phyloP scores from a whole-genome alignment of 2,888 invertebrate species.

The Eupithecia centaureata region DNA sequence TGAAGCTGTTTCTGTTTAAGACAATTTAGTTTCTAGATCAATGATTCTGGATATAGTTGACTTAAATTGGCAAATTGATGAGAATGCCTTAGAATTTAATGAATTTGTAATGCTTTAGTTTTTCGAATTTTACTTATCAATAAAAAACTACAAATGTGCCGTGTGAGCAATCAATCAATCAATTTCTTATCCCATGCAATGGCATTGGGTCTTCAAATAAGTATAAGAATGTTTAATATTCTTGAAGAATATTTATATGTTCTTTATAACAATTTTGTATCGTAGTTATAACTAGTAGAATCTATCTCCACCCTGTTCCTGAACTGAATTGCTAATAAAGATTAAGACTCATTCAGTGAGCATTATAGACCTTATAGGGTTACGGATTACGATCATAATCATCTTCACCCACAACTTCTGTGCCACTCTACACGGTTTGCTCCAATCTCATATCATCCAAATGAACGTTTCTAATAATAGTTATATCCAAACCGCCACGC shows the following conservation, averaged over 20 bases:
- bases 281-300: background rate
- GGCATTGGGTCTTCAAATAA: no score
- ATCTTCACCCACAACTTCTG: no score
- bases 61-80: background rate
- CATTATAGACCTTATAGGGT: no score
- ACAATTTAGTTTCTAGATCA: background rate
- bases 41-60: background rate
- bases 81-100: background rate
- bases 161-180: no score
- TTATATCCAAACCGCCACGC: slow-evolving; percentile 18
- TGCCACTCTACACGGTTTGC: no score
- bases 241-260: background rate
- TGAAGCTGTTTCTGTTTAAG: slow-evolving; percentile 3
- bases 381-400: no score
- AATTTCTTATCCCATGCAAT: no score
- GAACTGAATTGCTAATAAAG: background rate
- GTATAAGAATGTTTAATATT: no score
- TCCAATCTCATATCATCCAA: no score
- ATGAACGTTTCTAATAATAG: slow-evolving; percentile 10
- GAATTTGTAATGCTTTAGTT: no score
- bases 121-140: no score
- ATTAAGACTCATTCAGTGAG: background rate
- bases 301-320: background rate
- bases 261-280: background rate
- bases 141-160: no score